A percentile compares a stretch with the other conserved stretches of the same genome.
Evolutionary conservation across 2,888 invertebrate genomes (phyloP).

Genomic region (Eilema griseolum): DNA sequence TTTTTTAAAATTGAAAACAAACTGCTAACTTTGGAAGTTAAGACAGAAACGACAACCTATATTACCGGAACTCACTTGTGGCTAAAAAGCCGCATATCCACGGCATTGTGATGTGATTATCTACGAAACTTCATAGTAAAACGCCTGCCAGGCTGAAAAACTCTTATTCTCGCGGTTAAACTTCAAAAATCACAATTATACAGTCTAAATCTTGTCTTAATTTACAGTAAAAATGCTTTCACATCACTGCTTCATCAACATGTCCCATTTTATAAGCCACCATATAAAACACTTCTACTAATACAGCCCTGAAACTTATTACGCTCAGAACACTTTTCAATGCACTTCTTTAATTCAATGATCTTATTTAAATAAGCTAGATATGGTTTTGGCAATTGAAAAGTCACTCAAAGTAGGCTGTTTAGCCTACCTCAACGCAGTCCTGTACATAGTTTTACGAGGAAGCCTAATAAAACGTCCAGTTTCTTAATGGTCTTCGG

Average conservation of each 20-base stretch:
- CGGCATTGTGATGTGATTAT: neutral
- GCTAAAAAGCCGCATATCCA: neutral
- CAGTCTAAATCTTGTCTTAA: conserved; percentile 27
- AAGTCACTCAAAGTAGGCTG: too few relatives aligned
- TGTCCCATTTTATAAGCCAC: neutral
- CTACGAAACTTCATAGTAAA: neutral
- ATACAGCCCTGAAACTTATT: neutral
- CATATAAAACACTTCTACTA: neutral
- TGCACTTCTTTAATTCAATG: neutral
- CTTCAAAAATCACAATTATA: conserved; percentile 15
- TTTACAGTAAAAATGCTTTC: conserved; percentile 7
- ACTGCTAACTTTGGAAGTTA: conserved; percentile 47
- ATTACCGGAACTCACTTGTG: conserved; percentile 3
- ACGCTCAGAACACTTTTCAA: neutral
- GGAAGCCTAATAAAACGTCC: neutral
- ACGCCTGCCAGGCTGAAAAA: conserved; percentile 7
- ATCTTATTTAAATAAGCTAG: neutral
- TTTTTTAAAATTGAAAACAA: conserved; percentile 16
- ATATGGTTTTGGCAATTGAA: neutral
- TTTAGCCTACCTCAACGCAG: too few relatives aligned
- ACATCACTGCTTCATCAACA: conserved; percentile 1
- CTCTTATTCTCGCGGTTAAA: neutral
- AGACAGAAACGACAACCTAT: conserved; percentile 26
- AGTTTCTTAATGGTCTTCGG: too few relatives aligned
- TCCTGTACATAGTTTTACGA: too few relatives aligned